Evolutionary conservation across 2,888 invertebrate genomes (phyloP), one percentile per base, ranked within the genome.

Genomic region (Chaetogeoica ovagalla): DNA sequence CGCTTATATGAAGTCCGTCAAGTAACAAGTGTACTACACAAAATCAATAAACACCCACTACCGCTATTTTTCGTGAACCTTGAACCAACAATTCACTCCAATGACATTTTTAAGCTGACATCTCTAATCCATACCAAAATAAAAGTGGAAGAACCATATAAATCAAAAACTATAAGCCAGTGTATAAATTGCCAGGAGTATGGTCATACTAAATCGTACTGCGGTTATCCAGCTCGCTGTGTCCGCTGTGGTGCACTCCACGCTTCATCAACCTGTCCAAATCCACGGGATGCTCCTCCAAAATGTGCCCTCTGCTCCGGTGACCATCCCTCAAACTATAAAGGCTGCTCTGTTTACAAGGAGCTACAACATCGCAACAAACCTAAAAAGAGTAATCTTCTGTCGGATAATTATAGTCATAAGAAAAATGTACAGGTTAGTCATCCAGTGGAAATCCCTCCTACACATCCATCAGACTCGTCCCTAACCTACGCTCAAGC

Each of bases 351-450:
- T 0, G 37, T 70, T 0, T 70, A 55, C 55, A 69, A 30, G 55
- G 37, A 69, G 3, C 69, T 69, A 1, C 69, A 69, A 69, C 23
- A 43, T 30, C 69, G 65, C 0, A 65, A 39, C 11, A 65, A 39
- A 65, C 39, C 39, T n/a, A 65, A 43, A 23, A 3, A 19, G 15
- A 65, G 11, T n/a, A 65, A 65, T 39, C 11, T 52, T 48, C 59
- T 71, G 43, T 71, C 59, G 37, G 71, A 71, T 43, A 59, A 71
- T 59, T 15, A 19, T n/a, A 71, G 71, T 71, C 71, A n/a, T 71
- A 71, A 71, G 19, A 59, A 71, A n/a, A 71, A 57, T 71, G 71
- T 71, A 57, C 37, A 70, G 39, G 57, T 57, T 39, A 57, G 57
- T 37, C 57, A 70, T 1, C 57, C 70, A 70, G 71, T 72, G 72